Evolutionary conservation across 2,797 vertebrate genomes (phyloP).

Genomic region (Gallinago nigripennis): DNA sequence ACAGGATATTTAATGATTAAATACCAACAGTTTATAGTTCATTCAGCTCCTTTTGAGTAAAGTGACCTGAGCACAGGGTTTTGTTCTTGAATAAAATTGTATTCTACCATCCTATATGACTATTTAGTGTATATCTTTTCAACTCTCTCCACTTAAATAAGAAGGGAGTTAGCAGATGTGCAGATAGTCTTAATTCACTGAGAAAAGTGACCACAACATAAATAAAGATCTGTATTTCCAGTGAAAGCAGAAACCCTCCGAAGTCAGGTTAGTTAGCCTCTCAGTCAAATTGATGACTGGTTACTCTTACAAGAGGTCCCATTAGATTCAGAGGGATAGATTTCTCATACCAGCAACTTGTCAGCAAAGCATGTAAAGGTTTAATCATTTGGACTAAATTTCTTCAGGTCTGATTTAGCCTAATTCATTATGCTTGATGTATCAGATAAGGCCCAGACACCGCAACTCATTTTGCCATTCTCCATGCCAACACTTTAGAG

Average conservation of each 20-base stretch:
- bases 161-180: neutral
- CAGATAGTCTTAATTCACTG: neutral
- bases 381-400: neutral
- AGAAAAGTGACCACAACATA: neutral
- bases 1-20: neutral
- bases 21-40: neutral
- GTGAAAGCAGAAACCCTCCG: neutral
- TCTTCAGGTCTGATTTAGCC: neutral
- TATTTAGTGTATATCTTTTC: neutral
- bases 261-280: neutral
- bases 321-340: neutral
- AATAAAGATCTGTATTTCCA: neutral
- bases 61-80: neutral
- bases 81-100: neutral
- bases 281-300: neutral
- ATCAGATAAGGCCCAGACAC: neutral
- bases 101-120: neutral
- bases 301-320: neutral
- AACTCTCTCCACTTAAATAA: neutral
- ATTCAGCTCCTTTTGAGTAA: neutral
- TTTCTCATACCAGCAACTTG: neutral
- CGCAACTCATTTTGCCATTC: neutral
- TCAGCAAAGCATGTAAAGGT: neutral
- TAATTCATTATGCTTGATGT: neutral
- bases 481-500: neutral